Evolutionary conservation across 2,113 vertebrate species (phyloP).

Genomic region (Choloepus hoffmanni): DNA sequence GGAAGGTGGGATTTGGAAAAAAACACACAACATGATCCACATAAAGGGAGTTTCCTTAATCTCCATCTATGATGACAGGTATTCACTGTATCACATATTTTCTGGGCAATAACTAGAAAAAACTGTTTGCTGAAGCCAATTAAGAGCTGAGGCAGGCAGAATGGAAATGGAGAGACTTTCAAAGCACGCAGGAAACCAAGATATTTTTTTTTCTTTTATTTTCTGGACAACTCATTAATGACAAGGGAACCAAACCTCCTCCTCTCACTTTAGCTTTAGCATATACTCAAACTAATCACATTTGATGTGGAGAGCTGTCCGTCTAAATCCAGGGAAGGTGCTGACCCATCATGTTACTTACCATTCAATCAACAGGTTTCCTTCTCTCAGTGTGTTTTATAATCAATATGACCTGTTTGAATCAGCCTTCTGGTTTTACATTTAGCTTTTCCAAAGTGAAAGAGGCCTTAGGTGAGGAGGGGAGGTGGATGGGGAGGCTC

Average conservation of each 20-base stretch:
- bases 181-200: slow-evolving; percentile 10
- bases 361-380: slow-evolving; percentile 41
- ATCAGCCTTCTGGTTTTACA: slow-evolving; percentile 17
- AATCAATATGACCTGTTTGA: slow-evolving; percentile 30
- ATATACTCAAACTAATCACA: slow-evolving; percentile 50
- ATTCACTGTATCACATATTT: background rate
- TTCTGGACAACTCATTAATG: background rate
- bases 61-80: background rate
- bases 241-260: background rate
- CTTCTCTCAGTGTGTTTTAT: background rate
- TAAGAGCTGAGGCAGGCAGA: slow-evolving; percentile 6
- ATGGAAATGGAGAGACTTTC: slow-evolving; percentile 4
- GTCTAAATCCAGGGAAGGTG: background rate
- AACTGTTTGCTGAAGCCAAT: slow-evolving; percentile 31
- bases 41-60: slow-evolving; percentile 42
- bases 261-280: slow-evolving; percentile 18
- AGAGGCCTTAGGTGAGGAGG: background rate
- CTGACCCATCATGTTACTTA: background rate
- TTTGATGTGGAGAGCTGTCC: slow-evolving; percentile 27
- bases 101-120: slow-evolving; percentile 49
- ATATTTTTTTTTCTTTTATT: background rate
- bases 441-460: slow-evolving; percentile 47
- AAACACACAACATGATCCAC: background rate
- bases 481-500: background rate
- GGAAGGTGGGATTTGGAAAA: background rate